phyloP scores from a whole-genome alignment of 1,140 invertebrate species.

The Babylonia areolata region DNA sequence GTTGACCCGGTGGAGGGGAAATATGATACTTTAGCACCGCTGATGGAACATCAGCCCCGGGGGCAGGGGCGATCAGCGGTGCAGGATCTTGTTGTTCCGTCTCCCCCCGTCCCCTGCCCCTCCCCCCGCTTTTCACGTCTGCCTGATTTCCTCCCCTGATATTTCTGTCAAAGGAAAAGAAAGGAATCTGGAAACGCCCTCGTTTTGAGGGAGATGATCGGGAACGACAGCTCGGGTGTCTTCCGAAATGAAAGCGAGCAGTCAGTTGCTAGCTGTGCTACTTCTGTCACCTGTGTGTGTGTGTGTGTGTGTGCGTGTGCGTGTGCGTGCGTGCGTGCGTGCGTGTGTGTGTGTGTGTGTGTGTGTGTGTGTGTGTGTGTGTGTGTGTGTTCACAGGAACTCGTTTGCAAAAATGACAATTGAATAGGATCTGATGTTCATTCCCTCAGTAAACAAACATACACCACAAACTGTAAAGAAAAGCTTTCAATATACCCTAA shows the following conservation, averaged over 20 bases:
- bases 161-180: not conserved
- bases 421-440: too few species aligned
- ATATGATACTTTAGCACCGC: constrained; percentile 1
- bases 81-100: not conserved
- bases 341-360: not conserved
- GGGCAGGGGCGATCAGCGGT: not conserved
- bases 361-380: not conserved
- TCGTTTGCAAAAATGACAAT: too few species aligned
- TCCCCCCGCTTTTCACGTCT: not conserved
- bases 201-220: too few species aligned
- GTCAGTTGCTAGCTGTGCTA: too few species aligned
- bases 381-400: not conserved
- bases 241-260: too few species aligned
- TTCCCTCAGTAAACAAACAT: too few species aligned
- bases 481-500: too few species aligned
- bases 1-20: not conserved
- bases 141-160: not conserved
- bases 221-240: not conserved
- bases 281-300: too few species aligned
- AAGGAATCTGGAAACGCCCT: not conserved
- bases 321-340: too few species aligned
- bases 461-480: too few species aligned
- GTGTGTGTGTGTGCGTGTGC: too few species aligned
- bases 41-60: constrained; percentile 6
- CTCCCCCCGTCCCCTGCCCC: not conserved